Evolutionary conservation across 2,888 invertebrate species (phyloP).

Genomic region (Drosophila nigricruria): DNA sequence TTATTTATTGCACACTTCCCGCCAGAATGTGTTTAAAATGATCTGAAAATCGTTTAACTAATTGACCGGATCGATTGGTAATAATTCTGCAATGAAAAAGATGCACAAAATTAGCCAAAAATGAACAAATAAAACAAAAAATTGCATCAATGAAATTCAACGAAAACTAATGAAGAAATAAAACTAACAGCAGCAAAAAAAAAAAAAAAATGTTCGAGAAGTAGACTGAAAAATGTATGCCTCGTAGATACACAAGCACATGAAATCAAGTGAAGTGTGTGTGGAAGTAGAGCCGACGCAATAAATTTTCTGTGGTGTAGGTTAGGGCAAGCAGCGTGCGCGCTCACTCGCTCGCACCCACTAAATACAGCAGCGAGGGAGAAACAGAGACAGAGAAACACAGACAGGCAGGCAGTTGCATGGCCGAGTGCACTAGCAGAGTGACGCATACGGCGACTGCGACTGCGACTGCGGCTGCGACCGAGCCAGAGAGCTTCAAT

Average conservation of each 20-base stretch:
- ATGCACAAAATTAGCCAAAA: constrained; percentile 15
- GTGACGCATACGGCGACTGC: constrained; percentile 23
- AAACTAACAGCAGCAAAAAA: constrained; percentile 34
- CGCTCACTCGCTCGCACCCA: constrained; percentile 35
- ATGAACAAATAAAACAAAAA: constrained; percentile 12
- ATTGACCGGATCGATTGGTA: constrained; percentile 45
- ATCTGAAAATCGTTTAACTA: constrained; percentile 30
- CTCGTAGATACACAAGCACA: constrained; percentile 47
- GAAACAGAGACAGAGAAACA: constrained; percentile 9
- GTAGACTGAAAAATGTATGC: constrained; percentile 50
- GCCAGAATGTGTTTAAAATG: constrained; percentile 19
- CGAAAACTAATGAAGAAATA: constrained; percentile 45
- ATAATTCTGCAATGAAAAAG: constrained; percentile 41
- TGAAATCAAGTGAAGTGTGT: constrained; percentile 48
- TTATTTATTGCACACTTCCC: constrained; percentile 37
- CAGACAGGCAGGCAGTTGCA: constrained; percentile 35
- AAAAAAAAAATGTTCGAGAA: constrained; percentile 22
- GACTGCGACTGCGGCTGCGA: constrained; percentile 9
- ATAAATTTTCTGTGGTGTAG: constrained; percentile 77
- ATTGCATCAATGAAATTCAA: constrained; percentile 64
- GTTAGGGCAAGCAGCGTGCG: constrained; percentile 65
- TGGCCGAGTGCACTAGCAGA: constrained; percentile 53
- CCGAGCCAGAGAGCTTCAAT: constrained; percentile 60
- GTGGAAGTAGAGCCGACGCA: constrained; percentile 67
- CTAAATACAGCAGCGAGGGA: background rate